These are phyloP conservation scores for Chaenocephalus aceratus DNA, from an alignment of 2,113 vertebrate species.

Conservation along the genomic window DNA sequence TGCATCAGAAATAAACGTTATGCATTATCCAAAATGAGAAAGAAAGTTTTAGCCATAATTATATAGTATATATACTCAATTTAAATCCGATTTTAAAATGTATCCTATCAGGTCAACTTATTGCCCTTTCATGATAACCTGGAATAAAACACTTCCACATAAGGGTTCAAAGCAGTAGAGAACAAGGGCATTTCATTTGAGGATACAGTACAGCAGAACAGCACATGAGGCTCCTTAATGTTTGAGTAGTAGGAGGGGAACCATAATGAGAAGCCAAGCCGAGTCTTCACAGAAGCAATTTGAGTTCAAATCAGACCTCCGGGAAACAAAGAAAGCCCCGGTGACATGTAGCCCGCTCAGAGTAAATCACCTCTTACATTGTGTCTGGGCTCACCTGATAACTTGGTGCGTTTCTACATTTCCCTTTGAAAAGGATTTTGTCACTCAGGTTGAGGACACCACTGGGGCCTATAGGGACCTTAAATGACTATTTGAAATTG, in stretches of 20 bases:
- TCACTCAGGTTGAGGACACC: conserved; percentile 65
- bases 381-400: conserved; percentile 73
- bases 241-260: conserved; percentile 60
- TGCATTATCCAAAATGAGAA: too few relatives aligned
- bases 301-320: conserved; percentile 75
- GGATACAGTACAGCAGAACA: conserved; percentile 21
- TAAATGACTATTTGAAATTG: conserved; percentile 72
- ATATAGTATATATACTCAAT: too few relatives aligned
- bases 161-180: conserved; percentile 29
- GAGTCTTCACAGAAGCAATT: conserved; percentile 74
- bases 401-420: conserved; percentile 68
- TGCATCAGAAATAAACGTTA: too few relatives aligned
- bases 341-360: conserved; percentile 67
- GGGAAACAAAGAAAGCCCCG: conserved; percentile 69
- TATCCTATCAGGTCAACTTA: too few relatives aligned
- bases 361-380: conserved; percentile 74
- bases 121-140: conserved; percentile 15
- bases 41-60: too few relatives aligned
- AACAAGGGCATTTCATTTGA: conserved; percentile 59
- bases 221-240: conserved; percentile 61
- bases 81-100: too few relatives aligned
- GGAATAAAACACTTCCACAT: conserved; percentile 41
- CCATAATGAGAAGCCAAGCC: conserved; percentile 65
- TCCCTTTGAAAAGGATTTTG: conserved; percentile 68
- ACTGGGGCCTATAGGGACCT: conserved; percentile 40